Conservation (phyloP, 2,113 vertebrate species). For the Eptatretus burgeri region DNA sequence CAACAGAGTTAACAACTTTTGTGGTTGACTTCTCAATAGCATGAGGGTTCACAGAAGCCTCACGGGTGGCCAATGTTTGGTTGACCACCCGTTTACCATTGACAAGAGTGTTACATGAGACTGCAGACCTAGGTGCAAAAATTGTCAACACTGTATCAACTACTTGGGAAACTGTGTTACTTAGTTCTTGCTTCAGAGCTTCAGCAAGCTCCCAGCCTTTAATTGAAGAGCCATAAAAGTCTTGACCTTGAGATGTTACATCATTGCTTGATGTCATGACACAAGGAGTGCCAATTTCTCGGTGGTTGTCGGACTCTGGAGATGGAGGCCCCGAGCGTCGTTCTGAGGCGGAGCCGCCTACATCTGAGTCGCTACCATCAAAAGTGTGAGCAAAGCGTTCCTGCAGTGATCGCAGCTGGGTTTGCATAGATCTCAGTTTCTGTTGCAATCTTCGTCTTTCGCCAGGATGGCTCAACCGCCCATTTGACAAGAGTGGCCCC, state of each 20-base stretch:
- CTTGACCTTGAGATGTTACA: neutral
- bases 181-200: conserved; percentile 86
- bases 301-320: neutral
- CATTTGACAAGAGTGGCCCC: neutral
- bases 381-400: neutral
- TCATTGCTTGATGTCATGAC: neutral
- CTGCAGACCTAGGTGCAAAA: conserved; percentile 18
- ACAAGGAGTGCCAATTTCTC: neutral
- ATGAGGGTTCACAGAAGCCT: neutral
- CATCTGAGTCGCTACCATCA: conserved; percentile 3
- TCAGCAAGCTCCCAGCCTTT: conserved; percentile 30
- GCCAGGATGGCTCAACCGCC: neutral
- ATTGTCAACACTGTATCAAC: conserved; percentile 96
- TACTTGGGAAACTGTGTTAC: conserved; percentile 82
- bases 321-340: neutral
- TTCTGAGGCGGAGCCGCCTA: conserved; percentile 4
- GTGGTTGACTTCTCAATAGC: no score
- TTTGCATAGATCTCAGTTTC: neutral
- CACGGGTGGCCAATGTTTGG: neutral
- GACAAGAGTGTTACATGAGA: no score
- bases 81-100: no score
- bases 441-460: conserved; percentile 1
- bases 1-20: no score
- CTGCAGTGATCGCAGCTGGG: conserved; percentile 2
- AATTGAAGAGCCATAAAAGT: neutral